Evolutionary conservation across 2,888 invertebrate genomes (phyloP), one percentile per base, ranked within the genome.

Genomic region (Lasiommata megera): DNA sequence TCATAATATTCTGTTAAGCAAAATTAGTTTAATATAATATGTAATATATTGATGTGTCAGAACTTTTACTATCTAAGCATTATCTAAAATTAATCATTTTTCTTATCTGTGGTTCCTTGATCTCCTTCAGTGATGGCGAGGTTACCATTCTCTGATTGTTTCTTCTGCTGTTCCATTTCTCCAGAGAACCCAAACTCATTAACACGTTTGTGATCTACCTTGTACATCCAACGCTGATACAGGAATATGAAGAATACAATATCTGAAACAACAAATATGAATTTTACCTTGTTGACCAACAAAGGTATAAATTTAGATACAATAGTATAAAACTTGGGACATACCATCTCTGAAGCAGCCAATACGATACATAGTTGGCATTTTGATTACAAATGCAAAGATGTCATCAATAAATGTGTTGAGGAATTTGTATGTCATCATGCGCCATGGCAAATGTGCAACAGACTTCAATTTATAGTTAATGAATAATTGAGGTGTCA

Each of bases 381-480:
- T 99, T 90, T 99, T 98, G 72, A 99, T 99, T 64, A 99, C 98
- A 92, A 99, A 99, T 60, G 99, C 99, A 92, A 99, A 99, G 73
- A 99, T 98, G 84, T 99, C 99, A 90, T 99, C 99, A 73, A 99
- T 99, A 85, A 99, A 99, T 17, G 99, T 99, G 84, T 99, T 99
- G 58, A 99, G 93, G 83, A 99, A 99, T 92, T 99, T 99, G 85
- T 99, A 99, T 8, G 99, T 98, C 94, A 99, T 94, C 99, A 99
- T 99, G 61, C 99, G 93, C 99, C 99, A 99, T 3, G 99, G 99
- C 70, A 99, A 92, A 91, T 99, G 99, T 8, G 99, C 99, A 1
- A 99, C 99, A 14, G 99, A 99, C 80, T 99, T 99, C 70, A 99
- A 85, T 86, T 99, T 99, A 89, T 99, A 99, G 91, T 99, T 99